A percentile compares a stretch with the other conserved stretches of the same genome.
Evolutionary conservation across 2,113 vertebrate species (phyloP).

Genomic region (Baryphthengus martii): DNA sequence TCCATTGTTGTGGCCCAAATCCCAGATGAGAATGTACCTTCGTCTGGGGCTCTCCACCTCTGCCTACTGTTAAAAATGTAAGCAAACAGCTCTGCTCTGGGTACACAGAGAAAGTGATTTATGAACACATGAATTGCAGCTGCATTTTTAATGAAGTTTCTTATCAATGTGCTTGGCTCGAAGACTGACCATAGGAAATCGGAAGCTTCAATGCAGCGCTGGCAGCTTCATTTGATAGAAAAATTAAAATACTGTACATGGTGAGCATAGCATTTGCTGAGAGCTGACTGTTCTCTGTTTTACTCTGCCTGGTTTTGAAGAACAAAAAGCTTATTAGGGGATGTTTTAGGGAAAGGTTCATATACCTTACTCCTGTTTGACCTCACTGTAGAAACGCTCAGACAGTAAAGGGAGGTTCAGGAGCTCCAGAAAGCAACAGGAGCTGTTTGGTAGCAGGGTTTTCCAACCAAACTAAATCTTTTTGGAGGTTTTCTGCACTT

Average conservation of each 20-base stretch:
- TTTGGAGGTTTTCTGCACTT: not conserved
- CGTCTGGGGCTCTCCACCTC: not conserved
- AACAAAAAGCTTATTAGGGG: not conserved
- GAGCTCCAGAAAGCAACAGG: not conserved
- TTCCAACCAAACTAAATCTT: not conserved
- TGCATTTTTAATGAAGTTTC: slow-evolving; percentile 33
- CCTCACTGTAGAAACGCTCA: not conserved
- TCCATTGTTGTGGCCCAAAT: not conserved
- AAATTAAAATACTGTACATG: not conserved
- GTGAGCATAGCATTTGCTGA: not conserved
- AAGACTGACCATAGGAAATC: not conserved
- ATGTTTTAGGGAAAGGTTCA: not conserved
- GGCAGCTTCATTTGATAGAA: not conserved
- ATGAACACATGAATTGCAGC: not conserved
- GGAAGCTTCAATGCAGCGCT: not conserved
- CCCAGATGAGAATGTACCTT: not conserved
- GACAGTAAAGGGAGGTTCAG: not conserved
- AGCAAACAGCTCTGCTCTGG: not conserved
- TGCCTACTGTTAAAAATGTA: not conserved
- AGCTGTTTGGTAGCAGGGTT: not conserved
- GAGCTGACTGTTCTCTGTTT: not conserved
- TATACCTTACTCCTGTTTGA: not conserved
- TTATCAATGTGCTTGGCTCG: not conserved
- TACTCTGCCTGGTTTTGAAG: not conserved
- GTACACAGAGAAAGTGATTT: not conserved